phyloP scores from a whole-genome alignment of 2,797 vertebrate genomes.

The Cyclura pinguis region DNA sequence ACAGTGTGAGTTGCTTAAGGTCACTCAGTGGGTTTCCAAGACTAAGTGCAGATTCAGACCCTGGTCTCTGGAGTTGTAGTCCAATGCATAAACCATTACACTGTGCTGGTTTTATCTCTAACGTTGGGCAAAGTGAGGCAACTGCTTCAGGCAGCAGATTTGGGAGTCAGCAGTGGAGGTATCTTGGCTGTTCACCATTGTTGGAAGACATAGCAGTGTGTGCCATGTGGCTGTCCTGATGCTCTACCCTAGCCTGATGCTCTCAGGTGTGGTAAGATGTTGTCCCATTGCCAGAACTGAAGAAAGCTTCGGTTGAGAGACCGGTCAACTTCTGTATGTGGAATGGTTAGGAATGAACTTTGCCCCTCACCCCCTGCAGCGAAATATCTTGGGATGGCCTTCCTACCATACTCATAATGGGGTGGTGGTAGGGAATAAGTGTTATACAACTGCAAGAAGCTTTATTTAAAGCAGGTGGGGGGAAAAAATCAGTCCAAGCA shows the following conservation, averaged over 20 bases:
- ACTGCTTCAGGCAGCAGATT: background rate
- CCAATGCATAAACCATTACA: background rate
- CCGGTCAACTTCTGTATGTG: background rate
- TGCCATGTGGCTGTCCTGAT: background rate
- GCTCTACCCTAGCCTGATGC: background rate
- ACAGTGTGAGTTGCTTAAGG: too few relatives aligned
- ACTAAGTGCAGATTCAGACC: too few relatives aligned
- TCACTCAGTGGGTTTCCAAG: too few relatives aligned
- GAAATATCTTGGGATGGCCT: background rate
- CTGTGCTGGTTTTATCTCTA: background rate
- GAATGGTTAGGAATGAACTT: background rate
- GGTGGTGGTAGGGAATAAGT: background rate
- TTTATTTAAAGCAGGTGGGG: conserved; percentile 30
- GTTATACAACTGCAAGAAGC: background rate
- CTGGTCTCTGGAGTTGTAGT: too few relatives aligned
- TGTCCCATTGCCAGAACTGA: background rate
- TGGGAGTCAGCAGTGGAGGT: background rate
- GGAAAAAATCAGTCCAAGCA: background rate
- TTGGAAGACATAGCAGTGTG: background rate
- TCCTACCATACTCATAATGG: background rate
- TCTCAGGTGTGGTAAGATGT: background rate
- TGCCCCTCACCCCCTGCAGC: background rate
- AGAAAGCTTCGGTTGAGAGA: background rate
- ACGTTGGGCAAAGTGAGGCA: background rate
- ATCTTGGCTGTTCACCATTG: background rate